Percentiles rank a stretch among this genome's conserved stretches.
Evolutionary conservation across 2,113 vertebrate species (phyloP).

Genomic region (Trichechus manatus): DNA sequence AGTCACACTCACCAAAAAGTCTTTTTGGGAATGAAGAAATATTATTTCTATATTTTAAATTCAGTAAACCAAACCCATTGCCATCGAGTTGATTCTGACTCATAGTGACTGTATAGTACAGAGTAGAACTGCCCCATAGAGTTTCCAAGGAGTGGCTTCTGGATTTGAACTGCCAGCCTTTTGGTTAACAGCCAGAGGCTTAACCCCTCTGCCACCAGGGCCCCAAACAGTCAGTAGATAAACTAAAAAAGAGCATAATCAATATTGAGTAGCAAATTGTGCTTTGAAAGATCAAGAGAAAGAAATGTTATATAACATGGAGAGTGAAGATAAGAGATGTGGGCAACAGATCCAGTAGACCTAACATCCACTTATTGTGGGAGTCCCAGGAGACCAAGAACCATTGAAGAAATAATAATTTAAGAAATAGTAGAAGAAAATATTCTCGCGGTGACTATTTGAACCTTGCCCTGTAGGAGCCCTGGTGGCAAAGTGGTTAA

Average conservation of each 20-base stretch:
- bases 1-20: too few relatives aligned
- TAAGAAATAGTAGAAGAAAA: not conserved
- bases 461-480: not conserved
- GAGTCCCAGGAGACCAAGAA: not conserved
- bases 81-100: too few relatives aligned
- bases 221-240: not conserved
- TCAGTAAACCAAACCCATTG: too few relatives aligned
- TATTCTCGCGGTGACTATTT: not conserved
- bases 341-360: not conserved
- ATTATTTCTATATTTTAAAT: not conserved
- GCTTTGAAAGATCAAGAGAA: not conserved
- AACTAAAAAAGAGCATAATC: not conserved
- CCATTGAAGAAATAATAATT: not conserved
- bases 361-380: not conserved
- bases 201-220: too few relatives aligned
- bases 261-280: not conserved
- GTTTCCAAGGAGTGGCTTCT: too few relatives aligned
- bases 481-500: too few relatives aligned
- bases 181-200: too few relatives aligned
- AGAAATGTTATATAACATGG: too few relatives aligned
- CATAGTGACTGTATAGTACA: too few relatives aligned
- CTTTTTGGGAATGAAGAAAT: not conserved
- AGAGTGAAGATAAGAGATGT: not conserved
- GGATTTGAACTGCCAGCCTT: too few relatives aligned
- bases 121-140: too few relatives aligned